Base-by-base conservation (phyloP, 2,113 vertebrate species). In the Machaerirhynchus nigripectus region DNA sequence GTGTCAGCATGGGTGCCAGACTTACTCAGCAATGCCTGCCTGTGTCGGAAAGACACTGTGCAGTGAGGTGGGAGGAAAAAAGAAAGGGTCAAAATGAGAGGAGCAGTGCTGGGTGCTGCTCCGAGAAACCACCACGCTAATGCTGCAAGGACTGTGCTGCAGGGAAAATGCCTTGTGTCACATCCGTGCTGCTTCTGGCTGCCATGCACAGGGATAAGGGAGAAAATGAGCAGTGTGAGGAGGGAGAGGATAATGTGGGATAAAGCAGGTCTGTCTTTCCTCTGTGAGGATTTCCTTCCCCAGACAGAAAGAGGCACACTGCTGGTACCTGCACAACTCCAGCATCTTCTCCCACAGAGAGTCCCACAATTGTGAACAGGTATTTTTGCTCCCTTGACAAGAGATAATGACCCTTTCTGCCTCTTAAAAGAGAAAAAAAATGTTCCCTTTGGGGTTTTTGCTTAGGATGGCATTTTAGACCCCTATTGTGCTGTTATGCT, bases 1-100 rank as follows among this genome's bases (percentile, higher is more conserved):
- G 22, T 93, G 71, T 92, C 96, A 92, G 95, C 91, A 95, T 90
- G 85, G 87, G 95, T 96, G 93, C 97, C 79, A 96, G 84, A 80
- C 95, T 96, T 64, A 67, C 93, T 96, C 73, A 94, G 92, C 89
- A 86, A 33, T 95, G 90, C 95, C 64, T 96, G 94, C 83, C 78
- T 90, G 37, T 90, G 80, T 95, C 17, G 17, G 75, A 84, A 93
- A 92, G 88, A 87, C 77, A 68, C 57, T 64, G 55, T 53, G 73
- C 12, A 77, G 56, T 46, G 65, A 67, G 22, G 52, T 84, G 65
- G 92, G 37, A 91, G 64, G 78, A 6, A 3, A 30, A 55, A 76
- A 57, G 77, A 50, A 87, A n/a, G 15, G 94, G 96, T 96, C 76
- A 47, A 56, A 91, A 87, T 1, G 24, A 94, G 90, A 85, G 92